These are phyloP conservation scores for Nycticebus coucang DNA, from an alignment of 2,113 vertebrate species.

Conservation along the genomic window DNA sequence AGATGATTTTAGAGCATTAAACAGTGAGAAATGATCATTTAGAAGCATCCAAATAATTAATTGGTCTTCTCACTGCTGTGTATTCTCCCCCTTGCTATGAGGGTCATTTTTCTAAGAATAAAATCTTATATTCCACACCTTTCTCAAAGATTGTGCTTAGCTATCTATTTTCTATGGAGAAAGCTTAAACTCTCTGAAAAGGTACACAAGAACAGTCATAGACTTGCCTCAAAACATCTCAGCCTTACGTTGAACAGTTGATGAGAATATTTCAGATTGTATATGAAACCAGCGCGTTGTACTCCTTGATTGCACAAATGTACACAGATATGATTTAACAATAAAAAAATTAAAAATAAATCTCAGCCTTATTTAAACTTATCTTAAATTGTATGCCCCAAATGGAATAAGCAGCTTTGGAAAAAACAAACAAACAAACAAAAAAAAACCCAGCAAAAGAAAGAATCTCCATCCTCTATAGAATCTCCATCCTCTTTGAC, in stretches of 20 bases:
- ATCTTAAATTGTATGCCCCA: neutral
- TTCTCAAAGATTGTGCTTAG: neutral
- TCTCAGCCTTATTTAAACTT: neutral
- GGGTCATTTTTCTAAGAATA: neutral
- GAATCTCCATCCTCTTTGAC: too few species aligned
- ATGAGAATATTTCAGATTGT: too few species aligned
- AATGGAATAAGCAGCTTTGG: neutral
- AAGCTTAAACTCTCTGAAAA: neutral
- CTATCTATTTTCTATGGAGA: too few species aligned
- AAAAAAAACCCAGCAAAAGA: neutral
- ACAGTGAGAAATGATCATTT: neutral
- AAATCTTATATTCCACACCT: neutral
- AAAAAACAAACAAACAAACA: neutral
- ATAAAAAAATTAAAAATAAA: neutral
- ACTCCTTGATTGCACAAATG: too few species aligned
- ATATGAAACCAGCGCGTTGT: too few species aligned
- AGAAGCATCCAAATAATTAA: neutral
- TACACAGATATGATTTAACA: too few species aligned
- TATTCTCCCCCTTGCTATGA: neutral
- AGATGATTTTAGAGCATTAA: neutral
- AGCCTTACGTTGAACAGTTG: too few species aligned
- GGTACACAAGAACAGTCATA: neutral
- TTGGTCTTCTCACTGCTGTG: neutral
- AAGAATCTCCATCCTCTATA: neutral
- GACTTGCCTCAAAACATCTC: neutral